Percentiles rank a stretch among this genome's conserved stretches.
These are phyloP conservation scores for Acanthiza pusilla DNA, from an alignment of 2,797 vertebrate genomes.

Conservation along the genomic window DNA sequence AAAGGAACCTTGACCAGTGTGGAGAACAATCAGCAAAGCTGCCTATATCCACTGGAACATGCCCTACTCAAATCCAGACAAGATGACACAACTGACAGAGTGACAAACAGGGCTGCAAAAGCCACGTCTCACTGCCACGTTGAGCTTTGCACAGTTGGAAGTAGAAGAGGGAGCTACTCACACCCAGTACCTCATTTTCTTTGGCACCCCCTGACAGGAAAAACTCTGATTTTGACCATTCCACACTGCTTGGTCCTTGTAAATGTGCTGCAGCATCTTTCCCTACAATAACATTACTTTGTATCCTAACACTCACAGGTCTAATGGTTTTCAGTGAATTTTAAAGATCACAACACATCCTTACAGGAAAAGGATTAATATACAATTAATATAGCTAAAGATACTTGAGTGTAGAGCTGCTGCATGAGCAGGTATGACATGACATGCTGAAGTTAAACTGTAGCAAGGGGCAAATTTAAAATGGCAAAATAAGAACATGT, in stretches of 20 bases:
- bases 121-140: accelerated
- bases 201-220: not conserved
- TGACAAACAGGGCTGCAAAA: not conserved
- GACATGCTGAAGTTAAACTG: not conserved
- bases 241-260: not conserved
- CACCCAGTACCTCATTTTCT: not conserved
- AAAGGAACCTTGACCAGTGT: not conserved
- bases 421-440: not conserved
- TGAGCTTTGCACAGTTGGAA: not conserved
- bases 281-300: not conserved
- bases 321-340: not conserved
- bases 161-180: not conserved
- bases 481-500: not conserved
- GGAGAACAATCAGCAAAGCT: not conserved
- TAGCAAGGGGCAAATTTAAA: not conserved
- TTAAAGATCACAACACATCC: not conserved
- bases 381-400: not conserved
- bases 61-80: not conserved
- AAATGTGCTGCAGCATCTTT: not conserved
- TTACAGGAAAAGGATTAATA: not conserved
- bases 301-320: not conserved
- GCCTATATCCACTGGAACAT: not conserved
- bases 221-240: not conserved
- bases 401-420: not conserved
- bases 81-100: not conserved